Percentiles rank a stretch among this genome's conserved stretches.
Conservation (phyloP, 2,113 vertebrate species). For the Rhizomys pruinosus region DNA sequence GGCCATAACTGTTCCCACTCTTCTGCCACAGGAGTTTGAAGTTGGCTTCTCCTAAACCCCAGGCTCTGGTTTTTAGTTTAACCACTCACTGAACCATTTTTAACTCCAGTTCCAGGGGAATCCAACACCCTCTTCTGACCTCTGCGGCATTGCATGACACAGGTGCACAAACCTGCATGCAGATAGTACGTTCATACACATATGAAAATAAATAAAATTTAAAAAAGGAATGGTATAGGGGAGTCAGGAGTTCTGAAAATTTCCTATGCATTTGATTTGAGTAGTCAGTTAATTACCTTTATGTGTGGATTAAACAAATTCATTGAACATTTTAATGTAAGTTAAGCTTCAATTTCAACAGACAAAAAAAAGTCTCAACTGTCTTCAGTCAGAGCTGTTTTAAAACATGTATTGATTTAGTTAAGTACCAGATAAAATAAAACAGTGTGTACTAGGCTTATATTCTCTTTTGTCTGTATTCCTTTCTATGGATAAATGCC, state of each 20-base stretch:
- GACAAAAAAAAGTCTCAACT: neutral
- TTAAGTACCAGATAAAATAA: constrained; percentile 24
- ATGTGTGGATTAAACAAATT: neutral
- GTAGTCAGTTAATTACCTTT: neutral
- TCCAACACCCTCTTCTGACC: too few species aligned
- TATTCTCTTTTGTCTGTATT: neutral
- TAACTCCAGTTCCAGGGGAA: too few species aligned
- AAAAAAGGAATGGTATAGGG: too few species aligned
- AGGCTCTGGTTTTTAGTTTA: neutral
- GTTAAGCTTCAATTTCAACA: constrained; percentile 5
- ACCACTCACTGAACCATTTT: neutral
- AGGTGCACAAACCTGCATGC: too few species aligned
- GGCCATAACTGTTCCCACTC: neutral
- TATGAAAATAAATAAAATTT: too few species aligned
- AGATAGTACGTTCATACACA: too few species aligned
- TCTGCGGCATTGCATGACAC: too few species aligned
- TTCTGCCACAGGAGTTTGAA: neutral
- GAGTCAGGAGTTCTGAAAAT: neutral
- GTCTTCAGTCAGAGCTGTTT: neutral
- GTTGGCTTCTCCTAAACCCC: neutral
- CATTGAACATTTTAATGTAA: neutral
- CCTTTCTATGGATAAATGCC: neutral
- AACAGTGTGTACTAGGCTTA: neutral
- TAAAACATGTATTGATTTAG: neutral
- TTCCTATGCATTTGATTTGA: neutral